phyloP scores from a whole-genome alignment of 1,140 invertebrate genomes.

The Thereuonema tuberculata region DNA sequence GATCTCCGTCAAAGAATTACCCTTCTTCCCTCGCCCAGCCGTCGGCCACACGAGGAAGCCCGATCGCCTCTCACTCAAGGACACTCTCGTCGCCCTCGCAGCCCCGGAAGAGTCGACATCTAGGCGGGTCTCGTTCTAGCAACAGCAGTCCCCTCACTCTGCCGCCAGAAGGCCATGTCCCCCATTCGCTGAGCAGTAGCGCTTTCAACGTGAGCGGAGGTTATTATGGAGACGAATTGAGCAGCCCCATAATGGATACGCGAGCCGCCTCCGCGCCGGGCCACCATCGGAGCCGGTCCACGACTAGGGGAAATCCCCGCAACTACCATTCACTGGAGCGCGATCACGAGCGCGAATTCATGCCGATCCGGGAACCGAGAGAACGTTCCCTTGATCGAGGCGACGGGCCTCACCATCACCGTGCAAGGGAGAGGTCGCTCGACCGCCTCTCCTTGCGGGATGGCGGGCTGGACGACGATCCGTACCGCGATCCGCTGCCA shows the following conservation, averaged over 20 bases:
- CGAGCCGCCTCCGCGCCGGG: constrained; percentile 41
- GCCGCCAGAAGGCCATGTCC: background rate
- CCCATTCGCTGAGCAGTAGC: constrained; percentile 15
- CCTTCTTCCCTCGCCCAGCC: background rate
- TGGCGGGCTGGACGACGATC: constrained; percentile 52
- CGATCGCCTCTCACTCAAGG: background rate
- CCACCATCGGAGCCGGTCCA: constrained; percentile 27
- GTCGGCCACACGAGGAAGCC: background rate
- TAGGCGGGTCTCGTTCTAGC: constrained; percentile 7
- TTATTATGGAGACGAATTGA: constrained; percentile 49
- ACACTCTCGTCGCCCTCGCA: background rate
- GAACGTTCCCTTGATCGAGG: constrained; percentile 29
- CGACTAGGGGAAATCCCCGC: constrained; percentile 33
- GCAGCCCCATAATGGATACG: constrained; percentile 48
- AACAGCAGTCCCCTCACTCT: constrained; percentile 10
- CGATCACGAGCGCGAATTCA: constrained; percentile 57
- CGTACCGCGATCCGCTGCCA: constrained; percentile 16
- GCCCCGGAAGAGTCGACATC: background rate
- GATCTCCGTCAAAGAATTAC: constrained; percentile 6
- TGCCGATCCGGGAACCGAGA: constrained; percentile 56
- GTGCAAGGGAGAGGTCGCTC: constrained; percentile 40
- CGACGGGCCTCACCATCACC: constrained; percentile 8
- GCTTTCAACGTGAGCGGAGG: constrained; percentile 29
- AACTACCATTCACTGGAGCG: constrained; percentile 60
- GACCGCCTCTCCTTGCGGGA: constrained; percentile 40